Evolutionary conservation across 2,113 vertebrate genomes (phyloP).

Genomic region (Calidris pugnax): DNA sequence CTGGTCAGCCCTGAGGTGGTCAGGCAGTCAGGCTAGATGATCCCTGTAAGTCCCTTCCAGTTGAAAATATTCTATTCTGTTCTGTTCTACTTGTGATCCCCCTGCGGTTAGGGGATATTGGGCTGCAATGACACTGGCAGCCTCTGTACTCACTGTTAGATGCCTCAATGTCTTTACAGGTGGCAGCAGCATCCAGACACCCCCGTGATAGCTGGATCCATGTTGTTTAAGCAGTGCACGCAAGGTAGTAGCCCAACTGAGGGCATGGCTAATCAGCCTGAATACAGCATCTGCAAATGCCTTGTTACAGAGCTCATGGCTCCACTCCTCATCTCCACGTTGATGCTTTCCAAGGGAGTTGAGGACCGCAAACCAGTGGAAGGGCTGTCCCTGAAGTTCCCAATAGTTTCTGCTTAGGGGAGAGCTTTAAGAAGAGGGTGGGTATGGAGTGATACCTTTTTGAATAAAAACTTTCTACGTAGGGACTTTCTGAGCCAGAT

Average conservation of each 20-base stretch:
- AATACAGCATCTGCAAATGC: background rate
- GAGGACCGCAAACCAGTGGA: background rate
- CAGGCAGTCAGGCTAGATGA: background rate
- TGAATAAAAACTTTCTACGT: background rate
- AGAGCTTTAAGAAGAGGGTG: background rate
- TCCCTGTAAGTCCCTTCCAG: background rate
- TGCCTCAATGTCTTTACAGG: background rate
- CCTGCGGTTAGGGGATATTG: rapidly evolving
- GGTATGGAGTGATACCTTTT: background rate
- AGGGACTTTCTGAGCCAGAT: background rate
- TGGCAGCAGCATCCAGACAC: background rate
- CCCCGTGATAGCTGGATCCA: background rate
- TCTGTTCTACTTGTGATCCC: background rate
- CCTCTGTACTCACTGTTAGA: background rate
- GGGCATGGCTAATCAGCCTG: background rate
- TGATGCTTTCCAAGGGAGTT: background rate
- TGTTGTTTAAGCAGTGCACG: background rate
- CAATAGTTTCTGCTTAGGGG: background rate
- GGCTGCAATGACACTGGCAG: background rate
- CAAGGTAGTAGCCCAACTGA: background rate
- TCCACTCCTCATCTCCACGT: background rate
- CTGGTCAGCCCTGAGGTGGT: background rate
- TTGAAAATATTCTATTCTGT: background rate
- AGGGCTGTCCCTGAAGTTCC: background rate
- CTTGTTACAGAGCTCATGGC: background rate